phyloP scores from a whole-genome alignment of 64 coral and sea anemone genomes.

The Montipora cactus region DNA sequence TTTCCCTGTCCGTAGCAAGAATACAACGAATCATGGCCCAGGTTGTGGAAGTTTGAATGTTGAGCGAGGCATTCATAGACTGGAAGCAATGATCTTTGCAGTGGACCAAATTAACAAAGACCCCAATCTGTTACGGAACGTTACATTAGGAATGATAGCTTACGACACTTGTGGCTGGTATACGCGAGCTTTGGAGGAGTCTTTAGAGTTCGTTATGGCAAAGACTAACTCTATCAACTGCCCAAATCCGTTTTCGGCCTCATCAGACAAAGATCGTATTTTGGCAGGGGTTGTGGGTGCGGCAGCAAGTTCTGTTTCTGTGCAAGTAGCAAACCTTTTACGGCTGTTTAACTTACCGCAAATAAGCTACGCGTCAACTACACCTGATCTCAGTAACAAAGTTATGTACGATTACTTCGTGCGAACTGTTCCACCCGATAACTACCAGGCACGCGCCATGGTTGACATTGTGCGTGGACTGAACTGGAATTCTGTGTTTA shows the following conservation, averaged over 20 bases:
- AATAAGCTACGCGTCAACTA: conserved; percentile 92
- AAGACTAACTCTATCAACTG: conserved; percentile 18
- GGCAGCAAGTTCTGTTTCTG: conserved; percentile 81
- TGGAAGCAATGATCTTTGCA: conserved; percentile 93
- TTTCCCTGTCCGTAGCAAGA: conserved; percentile 68
- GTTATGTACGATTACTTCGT: conserved; percentile 86
- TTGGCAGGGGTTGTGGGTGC: conserved; percentile 81
- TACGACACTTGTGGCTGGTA: conserved; percentile 76
- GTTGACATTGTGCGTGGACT: conserved; percentile 71
- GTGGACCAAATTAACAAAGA: conserved; percentile 72
- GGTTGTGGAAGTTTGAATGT: conserved; percentile 55
- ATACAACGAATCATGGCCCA: not conserved
- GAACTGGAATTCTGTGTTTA: conserved; percentile 86
- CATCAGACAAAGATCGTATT: not conserved
- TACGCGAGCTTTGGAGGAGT: conserved; percentile 74
- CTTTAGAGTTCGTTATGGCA: conserved; percentile 71
- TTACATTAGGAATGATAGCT: conserved; percentile 69
- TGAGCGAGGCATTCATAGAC: conserved; percentile 84
- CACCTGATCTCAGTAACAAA: conserved; percentile 88
- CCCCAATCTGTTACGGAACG: conserved; percentile 56
- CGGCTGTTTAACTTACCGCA: conserved; percentile 84
- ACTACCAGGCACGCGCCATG: conserved; percentile 85
- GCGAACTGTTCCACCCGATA: conserved; percentile 82
- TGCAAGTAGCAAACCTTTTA: conserved; percentile 86
- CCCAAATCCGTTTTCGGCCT: not conserved